Conservation (phyloP, 2,113 vertebrate genomes). For the Erinaceus europaeus region DNA sequence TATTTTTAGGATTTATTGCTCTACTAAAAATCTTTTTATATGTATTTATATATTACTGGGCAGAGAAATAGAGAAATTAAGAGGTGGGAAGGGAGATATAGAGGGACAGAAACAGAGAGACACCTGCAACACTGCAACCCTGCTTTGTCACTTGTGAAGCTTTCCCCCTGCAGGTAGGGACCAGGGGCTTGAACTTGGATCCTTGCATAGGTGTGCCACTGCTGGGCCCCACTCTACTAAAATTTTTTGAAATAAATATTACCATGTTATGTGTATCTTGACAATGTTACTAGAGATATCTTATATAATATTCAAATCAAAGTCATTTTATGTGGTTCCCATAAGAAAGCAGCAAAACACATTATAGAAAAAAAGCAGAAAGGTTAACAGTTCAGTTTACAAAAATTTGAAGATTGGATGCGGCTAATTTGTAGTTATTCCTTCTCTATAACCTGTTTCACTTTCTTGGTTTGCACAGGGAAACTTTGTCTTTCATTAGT, state of each 20-base stretch:
- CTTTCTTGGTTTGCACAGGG: not conserved
- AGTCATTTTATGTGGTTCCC: slow-evolving; percentile 63
- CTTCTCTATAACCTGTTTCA: not conserved
- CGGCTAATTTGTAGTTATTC: not conserved
- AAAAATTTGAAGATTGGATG: slow-evolving; percentile 31
- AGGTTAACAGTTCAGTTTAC: slow-evolving; percentile 29
- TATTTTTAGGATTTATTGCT: slow-evolving; percentile 63
- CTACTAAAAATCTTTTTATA: slow-evolving; percentile 61
- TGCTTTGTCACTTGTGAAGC: too few relatives aligned
- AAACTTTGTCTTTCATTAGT: not conserved
- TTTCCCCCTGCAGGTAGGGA: too few relatives aligned
- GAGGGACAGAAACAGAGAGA: too few relatives aligned
- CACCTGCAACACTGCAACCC: too few relatives aligned
- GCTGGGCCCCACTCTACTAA: too few relatives aligned
- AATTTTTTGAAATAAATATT: slow-evolving; percentile 57
- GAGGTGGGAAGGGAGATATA: too few relatives aligned
- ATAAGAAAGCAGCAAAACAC: slow-evolving; percentile 51
- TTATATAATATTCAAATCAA: slow-evolving; percentile 64
- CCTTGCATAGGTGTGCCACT: too few relatives aligned
- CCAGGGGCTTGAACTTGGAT: too few relatives aligned
- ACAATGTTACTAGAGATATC: slow-evolving; percentile 53
- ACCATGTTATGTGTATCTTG: slow-evolving; percentile 54
- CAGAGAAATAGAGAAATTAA: too few relatives aligned
- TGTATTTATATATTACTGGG: too few relatives aligned
- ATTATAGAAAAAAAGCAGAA: not conserved